Evolutionary conservation across 2,888 invertebrate species (phyloP), one percentile per base, ranked within the genome.

Genomic region (Eupelmus urozonus): DNA sequence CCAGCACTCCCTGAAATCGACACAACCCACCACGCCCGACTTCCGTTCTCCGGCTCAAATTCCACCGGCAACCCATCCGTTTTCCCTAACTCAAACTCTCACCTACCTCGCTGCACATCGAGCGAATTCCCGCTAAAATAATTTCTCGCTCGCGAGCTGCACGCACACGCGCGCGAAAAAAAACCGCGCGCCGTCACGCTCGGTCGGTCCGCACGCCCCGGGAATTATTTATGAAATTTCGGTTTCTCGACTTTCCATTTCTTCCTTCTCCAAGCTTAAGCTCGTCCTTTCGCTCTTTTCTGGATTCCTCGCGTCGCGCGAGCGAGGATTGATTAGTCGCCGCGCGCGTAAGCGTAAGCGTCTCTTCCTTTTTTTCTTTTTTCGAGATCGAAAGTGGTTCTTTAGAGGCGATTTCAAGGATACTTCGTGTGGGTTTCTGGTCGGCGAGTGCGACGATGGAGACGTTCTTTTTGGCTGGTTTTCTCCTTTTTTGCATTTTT

Each of bases 201-300:
- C 40, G 78, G 67, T 69, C 69, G 66, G 20, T 40, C 29, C 16
- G 69, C 74, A 74, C 55, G 69, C 59, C 62, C 53, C 65, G 25
- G 45, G 81, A 81, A 79, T 80, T 72, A 74, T 79, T 77, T 77
- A 81, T 78, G 77, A 80, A 81, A 80, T 76, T 81, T 80, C 69
- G 81, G 78, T 79, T 76, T 80, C 75, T 72, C 60, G 27, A 45
- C 34, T 34, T 34, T 34, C 9, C 34, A 5, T 34, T 75, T 51
- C 45, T 63, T 59, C 25, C 71, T 66, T 59, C 29, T 34, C 20
- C 55, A 2, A 45, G 29, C 2, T n/a, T 3, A 18, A 5, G 9
- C 45, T 45, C n/a, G 2, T 51, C 51, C 20, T 51, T 45, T 45
- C 45, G 13, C 45, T 45, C 45, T 45, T 40, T 57, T 57, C 69